Evolutionary conservation across 1,140 invertebrate genomes (phyloP).

Genomic region (Ceratitis capitata): DNA sequence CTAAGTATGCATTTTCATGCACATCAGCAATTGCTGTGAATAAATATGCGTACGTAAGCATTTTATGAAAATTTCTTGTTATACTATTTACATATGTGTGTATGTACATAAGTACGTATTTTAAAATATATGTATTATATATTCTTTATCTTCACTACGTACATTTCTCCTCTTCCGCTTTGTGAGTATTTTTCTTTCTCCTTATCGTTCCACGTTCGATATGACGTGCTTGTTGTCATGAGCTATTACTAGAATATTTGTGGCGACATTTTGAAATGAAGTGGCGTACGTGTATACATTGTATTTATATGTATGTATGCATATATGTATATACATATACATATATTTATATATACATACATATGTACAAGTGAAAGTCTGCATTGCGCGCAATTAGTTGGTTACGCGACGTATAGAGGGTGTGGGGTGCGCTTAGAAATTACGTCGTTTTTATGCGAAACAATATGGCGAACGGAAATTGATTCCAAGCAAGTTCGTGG

Average conservation of each 20-base stretch:
- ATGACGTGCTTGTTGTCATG: constrained; percentile 11
- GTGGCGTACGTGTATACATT: not conserved
- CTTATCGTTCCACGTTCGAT: not conserved
- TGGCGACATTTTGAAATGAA: constrained; percentile 23
- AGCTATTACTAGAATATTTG: constrained; percentile 2
- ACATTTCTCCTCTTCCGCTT: not conserved
- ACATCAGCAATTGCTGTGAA: not conserved
- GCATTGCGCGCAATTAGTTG: too few relatives aligned
- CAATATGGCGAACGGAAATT: constrained; percentile 28
- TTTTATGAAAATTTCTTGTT: not conserved
- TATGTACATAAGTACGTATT: too few relatives aligned
- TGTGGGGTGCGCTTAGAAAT: not conserved
- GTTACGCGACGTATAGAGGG: too few relatives aligned
- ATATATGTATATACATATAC: not conserved
- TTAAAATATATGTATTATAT: too few relatives aligned
- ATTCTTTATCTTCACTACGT: not conserved
- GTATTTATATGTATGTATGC: not conserved
- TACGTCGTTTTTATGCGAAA: not conserved
- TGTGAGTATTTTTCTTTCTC: constrained; percentile 11
- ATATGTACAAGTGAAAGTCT: not conserved
- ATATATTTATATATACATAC: not conserved
- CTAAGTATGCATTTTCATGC: not conserved
- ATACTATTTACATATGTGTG: not conserved
- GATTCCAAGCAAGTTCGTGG: not conserved
- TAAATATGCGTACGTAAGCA: not conserved